Conservation (phyloP, 2,797 vertebrate species). For the Heliangelus exortis region DNA sequence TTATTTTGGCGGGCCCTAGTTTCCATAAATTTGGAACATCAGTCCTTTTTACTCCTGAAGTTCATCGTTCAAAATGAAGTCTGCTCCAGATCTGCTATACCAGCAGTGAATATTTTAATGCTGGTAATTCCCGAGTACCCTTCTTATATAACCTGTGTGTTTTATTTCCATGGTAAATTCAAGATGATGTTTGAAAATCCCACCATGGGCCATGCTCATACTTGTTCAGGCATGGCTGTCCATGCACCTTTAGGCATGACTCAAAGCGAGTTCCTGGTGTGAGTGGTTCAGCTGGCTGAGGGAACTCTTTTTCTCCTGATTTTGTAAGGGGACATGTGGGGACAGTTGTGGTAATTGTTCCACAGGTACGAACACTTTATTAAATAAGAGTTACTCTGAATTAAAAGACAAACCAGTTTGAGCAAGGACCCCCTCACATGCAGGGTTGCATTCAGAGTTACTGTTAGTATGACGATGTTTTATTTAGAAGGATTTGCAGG, state of each 20-base stretch:
- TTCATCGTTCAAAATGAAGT: background rate
- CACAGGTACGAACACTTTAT: background rate
- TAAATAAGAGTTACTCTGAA: background rate
- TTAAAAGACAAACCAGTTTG: background rate
- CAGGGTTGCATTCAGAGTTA: background rate
- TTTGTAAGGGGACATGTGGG: background rate
- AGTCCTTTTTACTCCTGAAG: background rate
- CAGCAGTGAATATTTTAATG: background rate
- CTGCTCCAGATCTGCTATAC: background rate
- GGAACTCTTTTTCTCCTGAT: background rate
- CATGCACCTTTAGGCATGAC: background rate
- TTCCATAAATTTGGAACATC: background rate
- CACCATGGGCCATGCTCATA: rapidly evolving
- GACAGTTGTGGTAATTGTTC: background rate
- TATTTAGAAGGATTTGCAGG: background rate
- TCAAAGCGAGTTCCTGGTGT: background rate
- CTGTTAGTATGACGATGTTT: background rate
- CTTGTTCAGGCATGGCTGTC: background rate
- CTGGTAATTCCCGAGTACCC: background rate
- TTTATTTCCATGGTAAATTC: background rate
- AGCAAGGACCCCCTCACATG: background rate
- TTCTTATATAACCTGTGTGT: background rate
- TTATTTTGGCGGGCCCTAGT: background rate
- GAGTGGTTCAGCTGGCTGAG: background rate
- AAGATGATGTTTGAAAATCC: background rate